Conservation (phyloP, 2,797 vertebrate species). For the Takifugu rubripes region DNA sequence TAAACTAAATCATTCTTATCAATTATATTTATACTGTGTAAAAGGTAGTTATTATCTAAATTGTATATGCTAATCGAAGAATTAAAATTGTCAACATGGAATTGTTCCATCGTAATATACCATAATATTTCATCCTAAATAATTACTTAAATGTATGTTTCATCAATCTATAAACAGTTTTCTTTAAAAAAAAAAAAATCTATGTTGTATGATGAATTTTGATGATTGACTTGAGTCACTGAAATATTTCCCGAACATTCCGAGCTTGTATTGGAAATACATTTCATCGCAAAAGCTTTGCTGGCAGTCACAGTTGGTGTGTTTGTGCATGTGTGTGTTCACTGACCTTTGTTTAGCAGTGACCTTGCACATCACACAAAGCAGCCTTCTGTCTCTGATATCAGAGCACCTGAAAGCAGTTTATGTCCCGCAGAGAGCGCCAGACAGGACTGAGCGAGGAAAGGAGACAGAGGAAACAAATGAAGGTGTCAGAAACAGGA, state of each 20-base stretch:
- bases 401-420: conserved; percentile 34
- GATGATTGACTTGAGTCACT: neutral
- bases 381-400: conserved; percentile 3
- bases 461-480: conserved; percentile 42
- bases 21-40: too few species aligned
- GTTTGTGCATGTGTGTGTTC: neutral
- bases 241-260: neutral
- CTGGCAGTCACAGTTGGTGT: neutral
- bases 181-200: too few species aligned
- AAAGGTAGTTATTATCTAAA: too few species aligned
- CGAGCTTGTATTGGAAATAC: neutral
- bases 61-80: too few species aligned
- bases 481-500: conserved; percentile 62
- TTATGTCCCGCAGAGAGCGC: conserved; percentile 19
- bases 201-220: neutral
- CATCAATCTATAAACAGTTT: too few species aligned
- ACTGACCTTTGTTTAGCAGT: neutral
- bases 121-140: too few species aligned
- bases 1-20: too few species aligned
- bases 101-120: too few species aligned
- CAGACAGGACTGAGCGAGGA: conserved; percentile 1
- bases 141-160: too few species aligned
- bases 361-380: conserved; percentile 11
- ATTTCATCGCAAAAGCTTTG: neutral
- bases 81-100: too few species aligned